These are phyloP conservation scores for Hirudo medicinalis DNA, from an alignment of 1,140 invertebrate species.

Conservation along the genomic window DNA sequence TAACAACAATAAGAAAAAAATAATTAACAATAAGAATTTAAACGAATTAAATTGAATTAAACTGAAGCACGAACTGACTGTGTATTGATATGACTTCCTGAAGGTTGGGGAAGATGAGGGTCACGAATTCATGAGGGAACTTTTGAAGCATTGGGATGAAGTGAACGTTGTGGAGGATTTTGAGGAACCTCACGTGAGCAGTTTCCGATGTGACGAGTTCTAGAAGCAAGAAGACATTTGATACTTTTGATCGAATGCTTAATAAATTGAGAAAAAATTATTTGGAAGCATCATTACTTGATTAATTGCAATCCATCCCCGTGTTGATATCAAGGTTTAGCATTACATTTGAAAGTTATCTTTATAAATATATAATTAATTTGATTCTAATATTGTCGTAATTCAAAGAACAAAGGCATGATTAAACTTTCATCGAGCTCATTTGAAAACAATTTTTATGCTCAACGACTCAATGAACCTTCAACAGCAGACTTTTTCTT, in stretches of 20 bases:
- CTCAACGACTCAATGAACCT: no score
- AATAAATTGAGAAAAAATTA: not conserved
- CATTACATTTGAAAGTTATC: no score
- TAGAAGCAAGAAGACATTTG: constrained; percentile 38
- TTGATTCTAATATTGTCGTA: no score
- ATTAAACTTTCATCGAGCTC: no score
- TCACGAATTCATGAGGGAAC: constrained; percentile 59
- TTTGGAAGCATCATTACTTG: not conserved
- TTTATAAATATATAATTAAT: no score
- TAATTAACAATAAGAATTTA: not conserved
- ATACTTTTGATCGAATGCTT: not conserved
- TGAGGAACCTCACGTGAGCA: constrained; percentile 83
- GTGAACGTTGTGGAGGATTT: constrained; percentile 76
- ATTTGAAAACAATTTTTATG: no score
- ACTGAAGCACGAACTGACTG: constrained; percentile 26
- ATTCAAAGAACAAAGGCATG: no score
- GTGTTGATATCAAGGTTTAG: no score
- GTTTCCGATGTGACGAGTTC: constrained; percentile 92
- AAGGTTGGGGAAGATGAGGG: constrained; percentile 75
- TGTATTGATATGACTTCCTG: constrained; percentile 56
- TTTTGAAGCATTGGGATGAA: constrained; percentile 59
- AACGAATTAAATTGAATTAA: not conserved
- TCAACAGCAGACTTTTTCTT: no score
- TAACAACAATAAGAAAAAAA: not conserved
- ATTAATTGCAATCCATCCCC: no score